Base-by-base conservation (phyloP, 64 coral and sea anemone genomes). In the Actinia equina region DNA sequence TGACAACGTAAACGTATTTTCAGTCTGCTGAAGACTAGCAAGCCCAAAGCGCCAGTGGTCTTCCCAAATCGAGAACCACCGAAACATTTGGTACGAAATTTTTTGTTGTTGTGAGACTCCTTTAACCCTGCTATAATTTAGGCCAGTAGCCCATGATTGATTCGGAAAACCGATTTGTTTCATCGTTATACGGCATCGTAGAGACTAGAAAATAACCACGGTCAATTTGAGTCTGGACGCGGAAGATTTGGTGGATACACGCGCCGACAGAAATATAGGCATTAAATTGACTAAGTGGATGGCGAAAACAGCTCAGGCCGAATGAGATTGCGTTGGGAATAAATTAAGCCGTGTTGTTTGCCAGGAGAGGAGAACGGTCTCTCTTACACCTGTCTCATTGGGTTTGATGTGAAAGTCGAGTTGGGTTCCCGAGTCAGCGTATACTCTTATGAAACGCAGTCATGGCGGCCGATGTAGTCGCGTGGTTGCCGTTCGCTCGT, bases 391-490 rank as follows among this genome's bases (percentile, higher is more conserved):
- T 96, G 94, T 89, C 91, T 76, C 18, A 18, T 80, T 49, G 55
- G 55, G 62, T 57, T 84, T 84, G 86, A 87, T 89, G 91, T 92
- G 87, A 86, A 88, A 90, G 91, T 86, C 83, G 44, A 85, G 20
- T 85, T 85, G 59, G 8, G 41, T 85, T 49, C 57, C 30, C 53
- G 56, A 82, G 53, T 52, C 53, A 52, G 44, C 53, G 42, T 82
- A n/a, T 82, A 52, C 80, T 82, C 80, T 30, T 82, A 57, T 82
- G 80, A 82, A 82, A 92, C 79, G 86, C 42, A 49, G 69, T 91
- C 91, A 99, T 99, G 97, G 97, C 97, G 88, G 94, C 90, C 45
- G 97, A 99, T 93, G 93, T 99, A 17, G 97, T 87, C 81, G 97
- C 97, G 15, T 99, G 97, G 97, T 63, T 99, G 91, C 93, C 97